Evolutionary conservation across 2,113 vertebrate genomes (phyloP).

Genomic region (Miniopterus natalensis): DNA sequence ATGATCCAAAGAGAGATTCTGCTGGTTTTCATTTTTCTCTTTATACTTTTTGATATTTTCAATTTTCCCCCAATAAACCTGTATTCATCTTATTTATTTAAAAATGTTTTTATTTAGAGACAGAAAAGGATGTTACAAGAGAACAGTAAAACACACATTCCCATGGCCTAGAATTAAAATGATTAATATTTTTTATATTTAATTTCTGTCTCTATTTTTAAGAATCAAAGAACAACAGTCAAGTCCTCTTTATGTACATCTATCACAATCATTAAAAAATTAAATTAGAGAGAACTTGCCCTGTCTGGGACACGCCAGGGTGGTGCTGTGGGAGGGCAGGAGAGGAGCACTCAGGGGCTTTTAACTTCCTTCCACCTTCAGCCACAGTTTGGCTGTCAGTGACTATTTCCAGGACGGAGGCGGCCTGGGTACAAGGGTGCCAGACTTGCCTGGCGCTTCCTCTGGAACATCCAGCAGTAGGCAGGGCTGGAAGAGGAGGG

Average conservation of each 20-base stretch:
- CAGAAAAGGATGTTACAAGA: constrained; percentile 14
- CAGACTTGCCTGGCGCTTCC: constrained; percentile 56
- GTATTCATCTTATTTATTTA: not conserved
- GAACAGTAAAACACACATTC: not conserved
- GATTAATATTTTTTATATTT: constrained; percentile 38
- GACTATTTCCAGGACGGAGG: constrained; percentile 73
- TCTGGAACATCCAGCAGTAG: not conserved
- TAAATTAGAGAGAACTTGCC: not conserved
- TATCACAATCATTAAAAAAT: not conserved
- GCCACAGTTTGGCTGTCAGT: constrained; percentile 49
- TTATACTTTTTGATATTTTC: not conserved
- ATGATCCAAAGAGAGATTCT: not conserved
- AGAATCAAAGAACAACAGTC: not conserved
- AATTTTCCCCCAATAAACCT: not conserved
- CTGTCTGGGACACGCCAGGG: not conserved
- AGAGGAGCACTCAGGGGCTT: not conserved
- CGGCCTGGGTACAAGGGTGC: constrained; percentile 31
- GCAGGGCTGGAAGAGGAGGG: constrained; percentile 57
- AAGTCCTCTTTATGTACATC: not conserved
- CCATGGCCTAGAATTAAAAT: not conserved
- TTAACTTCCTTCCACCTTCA: constrained; percentile 63
- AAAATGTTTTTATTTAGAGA: constrained; percentile 40
- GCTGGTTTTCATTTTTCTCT: not conserved
- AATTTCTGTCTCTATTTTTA: constrained; percentile 44
- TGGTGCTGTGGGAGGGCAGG: not conserved